Percentiles rank a stretch among this genome's conserved stretches.
phyloP scores from a whole-genome alignment of 2,888 invertebrate species.

The Sphinx pinastri region DNA sequence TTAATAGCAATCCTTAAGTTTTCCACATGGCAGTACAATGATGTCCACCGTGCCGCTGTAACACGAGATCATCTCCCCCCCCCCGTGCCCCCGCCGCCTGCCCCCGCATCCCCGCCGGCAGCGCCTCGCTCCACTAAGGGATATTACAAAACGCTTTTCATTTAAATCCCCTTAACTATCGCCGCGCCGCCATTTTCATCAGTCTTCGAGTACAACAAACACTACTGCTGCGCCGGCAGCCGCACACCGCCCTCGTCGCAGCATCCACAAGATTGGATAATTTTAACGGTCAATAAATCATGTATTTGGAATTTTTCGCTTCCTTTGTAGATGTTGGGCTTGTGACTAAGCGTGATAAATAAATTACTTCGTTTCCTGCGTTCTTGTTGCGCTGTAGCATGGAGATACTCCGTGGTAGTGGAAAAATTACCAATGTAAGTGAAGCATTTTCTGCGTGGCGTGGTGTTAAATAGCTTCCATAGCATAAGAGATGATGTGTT shows the following conservation, averaged over 20 bases:
- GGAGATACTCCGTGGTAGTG: too few species aligned
- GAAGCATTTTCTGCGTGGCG: too few species aligned
- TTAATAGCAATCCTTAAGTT: background rate
- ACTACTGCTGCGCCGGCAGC: slow-evolving; percentile 23
- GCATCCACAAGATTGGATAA: background rate
- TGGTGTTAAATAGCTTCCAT: too few species aligned
- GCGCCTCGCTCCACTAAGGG: slow-evolving; percentile 28
- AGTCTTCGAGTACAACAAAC: slow-evolving; percentile 32
- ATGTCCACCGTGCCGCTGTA: background rate
- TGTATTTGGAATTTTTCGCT: too few species aligned
- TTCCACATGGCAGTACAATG: background rate
- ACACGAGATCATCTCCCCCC: background rate
- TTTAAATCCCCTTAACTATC: slow-evolving; percentile 34
- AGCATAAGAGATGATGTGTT: too few species aligned
- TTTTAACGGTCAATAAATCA: slow-evolving; percentile 37
- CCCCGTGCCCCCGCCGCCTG: background rate
- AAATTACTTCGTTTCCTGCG: too few species aligned
- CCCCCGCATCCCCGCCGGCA: background rate
- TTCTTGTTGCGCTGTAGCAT: too few species aligned
- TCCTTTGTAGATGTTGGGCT: too few species aligned
- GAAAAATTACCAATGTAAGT: too few species aligned
- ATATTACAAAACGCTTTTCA: slow-evolving; percentile 43
- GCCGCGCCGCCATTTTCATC: slow-evolving; percentile 35
- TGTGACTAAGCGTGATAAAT: too few species aligned
- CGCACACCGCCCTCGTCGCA: background rate